Evolutionary conservation across 2,888 invertebrate species (phyloP).

Genomic region (Eupithecia dodoneata): DNA sequence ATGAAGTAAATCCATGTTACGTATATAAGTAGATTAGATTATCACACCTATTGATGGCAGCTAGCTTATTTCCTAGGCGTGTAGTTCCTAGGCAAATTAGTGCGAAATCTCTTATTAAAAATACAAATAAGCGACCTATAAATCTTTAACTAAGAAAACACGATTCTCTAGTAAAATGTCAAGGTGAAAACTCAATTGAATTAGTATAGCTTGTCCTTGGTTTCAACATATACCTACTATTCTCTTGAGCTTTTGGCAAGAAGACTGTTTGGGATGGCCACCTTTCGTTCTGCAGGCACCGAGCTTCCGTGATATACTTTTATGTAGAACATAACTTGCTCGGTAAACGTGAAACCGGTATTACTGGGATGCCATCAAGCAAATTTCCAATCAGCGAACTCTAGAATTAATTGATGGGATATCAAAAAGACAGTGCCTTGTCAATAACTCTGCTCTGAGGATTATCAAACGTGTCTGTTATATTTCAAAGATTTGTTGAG

Average conservation of each 20-base stretch:
- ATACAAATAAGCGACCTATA: not conserved
- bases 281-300: slow-evolving; percentile 15
- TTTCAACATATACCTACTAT: not conserved
- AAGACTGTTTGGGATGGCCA: slow-evolving; percentile 1
- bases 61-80: not conserved
- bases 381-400: slow-evolving; percentile 3
- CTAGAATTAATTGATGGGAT: not conserved
- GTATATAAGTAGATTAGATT: not conserved
- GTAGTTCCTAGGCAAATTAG: not conserved
- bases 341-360: slow-evolving; percentile 28
- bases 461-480: not conserved
- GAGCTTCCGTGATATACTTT: slow-evolving; percentile 11
- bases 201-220: slow-evolving; percentile 8
- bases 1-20: not conserved
- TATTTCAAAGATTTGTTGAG: slow-evolving; percentile 6
- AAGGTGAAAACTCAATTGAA: slow-evolving; percentile 3
- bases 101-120: not conserved
- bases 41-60: not conserved
- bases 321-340: slow-evolving; percentile 27
- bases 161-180: slow-evolving; percentile 2
- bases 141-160: not conserved
- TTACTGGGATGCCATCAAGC: slow-evolving; percentile 18
- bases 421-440: not conserved
- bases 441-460: not conserved
- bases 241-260: slow-evolving; percentile 15